phyloP scores from a whole-genome alignment of 2,888 invertebrate species.

The Zaprionus obscuricornis region DNA sequence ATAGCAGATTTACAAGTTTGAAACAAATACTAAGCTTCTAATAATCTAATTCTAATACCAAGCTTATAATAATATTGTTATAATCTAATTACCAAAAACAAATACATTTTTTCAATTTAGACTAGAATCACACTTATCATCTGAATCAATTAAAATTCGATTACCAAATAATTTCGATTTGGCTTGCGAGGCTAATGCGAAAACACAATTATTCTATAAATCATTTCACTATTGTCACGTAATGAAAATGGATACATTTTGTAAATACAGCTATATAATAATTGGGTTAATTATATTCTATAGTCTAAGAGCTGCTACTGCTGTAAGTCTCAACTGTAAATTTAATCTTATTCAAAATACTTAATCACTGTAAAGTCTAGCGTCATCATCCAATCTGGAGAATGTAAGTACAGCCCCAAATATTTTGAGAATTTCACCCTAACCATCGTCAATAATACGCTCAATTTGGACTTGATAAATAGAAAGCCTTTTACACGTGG shows the following conservation, averaged over 20 bases:
- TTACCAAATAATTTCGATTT: too few relatives aligned
- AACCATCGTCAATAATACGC: constrained; percentile 38
- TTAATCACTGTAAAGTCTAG: constrained; percentile 43
- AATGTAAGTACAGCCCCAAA: constrained; percentile 24
- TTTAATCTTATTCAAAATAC: not conserved
- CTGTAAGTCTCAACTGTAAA: constrained; percentile 45
- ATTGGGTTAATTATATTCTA: constrained; percentile 6
- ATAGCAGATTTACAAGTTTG: too few relatives aligned
- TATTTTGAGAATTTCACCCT: constrained; percentile 56
- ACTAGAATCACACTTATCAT: too few relatives aligned
- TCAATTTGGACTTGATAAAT: constrained; percentile 48
- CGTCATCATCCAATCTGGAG: constrained; percentile 39
- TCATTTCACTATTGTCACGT: constrained; percentile 19
- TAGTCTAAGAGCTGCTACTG: not conserved
- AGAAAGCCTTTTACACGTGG: constrained; percentile 40
- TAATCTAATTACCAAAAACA: too few relatives aligned
- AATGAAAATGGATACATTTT: constrained; percentile 25
- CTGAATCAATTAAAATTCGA: too few relatives aligned
- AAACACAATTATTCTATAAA: too few relatives aligned
- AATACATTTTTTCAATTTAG: too few relatives aligned
- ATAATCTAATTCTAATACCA: too few relatives aligned
- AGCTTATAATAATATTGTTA: too few relatives aligned
- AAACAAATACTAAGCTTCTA: too few relatives aligned
- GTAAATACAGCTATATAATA: not conserved
- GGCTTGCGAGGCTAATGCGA: too few relatives aligned